Evolutionary conservation across 2,113 vertebrate species (phyloP).

Genomic region (Brachyistius frenatus): DNA sequence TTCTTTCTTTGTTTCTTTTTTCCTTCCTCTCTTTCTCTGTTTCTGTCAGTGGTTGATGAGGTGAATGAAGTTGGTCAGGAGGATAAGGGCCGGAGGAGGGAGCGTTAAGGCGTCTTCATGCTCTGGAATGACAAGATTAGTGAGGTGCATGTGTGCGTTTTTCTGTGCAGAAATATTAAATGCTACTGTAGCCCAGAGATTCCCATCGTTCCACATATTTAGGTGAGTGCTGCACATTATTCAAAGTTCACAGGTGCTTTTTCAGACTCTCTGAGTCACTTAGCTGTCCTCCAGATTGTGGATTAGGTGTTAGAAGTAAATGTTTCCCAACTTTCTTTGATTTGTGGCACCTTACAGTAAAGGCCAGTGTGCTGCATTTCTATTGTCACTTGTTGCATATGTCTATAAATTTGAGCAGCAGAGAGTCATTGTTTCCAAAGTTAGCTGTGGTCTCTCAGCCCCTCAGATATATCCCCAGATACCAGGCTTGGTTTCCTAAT

Average conservation of each 20-base stretch:
- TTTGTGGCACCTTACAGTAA: background rate
- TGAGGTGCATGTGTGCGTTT: constrained; percentile 52
- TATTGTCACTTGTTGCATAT: background rate
- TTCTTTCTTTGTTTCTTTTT: constrained; percentile 43
- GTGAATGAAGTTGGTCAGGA: constrained; percentile 54
- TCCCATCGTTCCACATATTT: constrained; percentile 52
- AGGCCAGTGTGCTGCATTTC: background rate
- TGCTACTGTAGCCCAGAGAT: constrained; percentile 46
- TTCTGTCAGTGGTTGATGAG: constrained; percentile 60
- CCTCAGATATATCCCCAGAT: background rate
- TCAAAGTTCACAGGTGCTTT: constrained; percentile 62
- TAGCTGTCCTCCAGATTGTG: constrained; percentile 55
- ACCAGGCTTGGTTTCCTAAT: background rate
- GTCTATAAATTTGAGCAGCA: background rate
- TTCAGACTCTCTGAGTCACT: constrained; percentile 27
- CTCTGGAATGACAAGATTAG: constrained; percentile 53
- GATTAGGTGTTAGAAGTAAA: constrained; percentile 13
- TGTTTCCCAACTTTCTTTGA: constrained; percentile 23
- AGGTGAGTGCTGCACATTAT: constrained; percentile 53
- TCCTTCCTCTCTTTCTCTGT: constrained; percentile 20
- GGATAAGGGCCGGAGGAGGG: constrained; percentile 3
- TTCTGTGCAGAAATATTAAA: constrained; percentile 40
- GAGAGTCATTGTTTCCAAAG: background rate
- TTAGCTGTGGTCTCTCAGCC: background rate
- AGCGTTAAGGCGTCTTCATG: constrained; percentile 32